A percentile compares a stretch with the other conserved stretches of the same genome.
Conservation (phyloP, 2,888 invertebrate genomes). For the Koerneria pararmatus region DNA sequence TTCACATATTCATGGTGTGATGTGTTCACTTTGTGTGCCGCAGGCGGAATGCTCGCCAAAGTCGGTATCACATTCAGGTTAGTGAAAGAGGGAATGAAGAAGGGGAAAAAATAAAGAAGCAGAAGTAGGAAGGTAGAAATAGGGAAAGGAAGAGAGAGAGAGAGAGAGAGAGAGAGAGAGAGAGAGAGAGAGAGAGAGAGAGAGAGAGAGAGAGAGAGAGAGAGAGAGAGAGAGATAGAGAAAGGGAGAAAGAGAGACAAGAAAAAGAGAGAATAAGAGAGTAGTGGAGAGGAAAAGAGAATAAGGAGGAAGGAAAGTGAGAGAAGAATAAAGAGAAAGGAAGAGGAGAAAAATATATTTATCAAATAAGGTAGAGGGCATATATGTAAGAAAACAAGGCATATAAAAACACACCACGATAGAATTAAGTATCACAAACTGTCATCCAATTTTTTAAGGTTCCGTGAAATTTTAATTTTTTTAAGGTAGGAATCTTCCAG, state of each 20-base stretch:
- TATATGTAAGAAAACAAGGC: too few relatives aligned
- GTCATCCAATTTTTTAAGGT: too few relatives aligned
- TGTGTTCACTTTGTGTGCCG: slow-evolving; percentile 11
- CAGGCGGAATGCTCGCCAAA: slow-evolving; percentile 7
- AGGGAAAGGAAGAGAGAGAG: background rate
- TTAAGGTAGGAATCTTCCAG: too few relatives aligned
- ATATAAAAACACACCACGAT: too few relatives aligned
- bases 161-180: background rate
- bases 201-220: background rate
- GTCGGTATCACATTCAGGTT: slow-evolving; percentile 17
- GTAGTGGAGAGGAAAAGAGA: background rate
- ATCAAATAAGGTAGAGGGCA: too few relatives aligned
- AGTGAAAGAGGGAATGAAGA: slow-evolving; percentile 1
- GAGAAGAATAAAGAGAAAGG: too few relatives aligned
- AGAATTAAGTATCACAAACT: too few relatives aligned
- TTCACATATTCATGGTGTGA: slow-evolving; percentile 15
- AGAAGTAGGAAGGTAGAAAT: background rate
- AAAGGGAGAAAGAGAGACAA: background rate
- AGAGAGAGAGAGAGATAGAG: background rate
- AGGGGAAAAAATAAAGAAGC: background rate
- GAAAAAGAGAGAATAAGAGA: background rate
- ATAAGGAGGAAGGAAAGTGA: too few relatives aligned
- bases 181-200: background rate
- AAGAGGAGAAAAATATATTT: too few relatives aligned
- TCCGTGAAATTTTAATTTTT: too few relatives aligned